Conservation (phyloP, 1,140 invertebrate genomes). For the Heterodera schachtii region DNA sequence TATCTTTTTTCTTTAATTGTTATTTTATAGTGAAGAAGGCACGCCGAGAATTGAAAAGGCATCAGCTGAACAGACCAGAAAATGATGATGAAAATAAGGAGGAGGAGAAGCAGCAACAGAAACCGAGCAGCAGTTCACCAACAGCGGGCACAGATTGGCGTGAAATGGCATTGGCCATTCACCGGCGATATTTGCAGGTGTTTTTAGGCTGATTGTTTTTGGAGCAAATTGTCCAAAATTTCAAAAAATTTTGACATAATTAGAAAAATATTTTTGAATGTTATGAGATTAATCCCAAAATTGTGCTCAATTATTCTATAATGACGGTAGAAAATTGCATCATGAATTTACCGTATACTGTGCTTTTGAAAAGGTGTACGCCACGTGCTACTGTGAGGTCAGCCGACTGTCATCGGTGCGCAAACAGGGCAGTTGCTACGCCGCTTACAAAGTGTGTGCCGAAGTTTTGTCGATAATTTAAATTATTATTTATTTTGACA, state of each 20-base stretch:
- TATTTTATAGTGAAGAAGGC: not conserved
- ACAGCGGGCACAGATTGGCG: not conserved
- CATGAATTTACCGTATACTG: too few relatives aligned
- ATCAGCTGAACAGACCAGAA: not conserved
- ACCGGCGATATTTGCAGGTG: constrained; percentile 26
- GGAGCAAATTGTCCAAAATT: not conserved
- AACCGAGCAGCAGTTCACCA: not conserved
- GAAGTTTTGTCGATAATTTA: constrained; percentile 47
- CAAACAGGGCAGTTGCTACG: constrained; percentile 59
- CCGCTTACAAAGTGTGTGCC: constrained; percentile 46
- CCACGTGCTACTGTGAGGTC: constrained; percentile 63
- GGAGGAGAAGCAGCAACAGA: not conserved
- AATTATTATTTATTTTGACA: not conserved
- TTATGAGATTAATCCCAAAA: too few relatives aligned
- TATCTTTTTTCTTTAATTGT: too few relatives aligned
- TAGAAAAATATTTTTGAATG: too few relatives aligned
- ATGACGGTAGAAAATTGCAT: too few relatives aligned
- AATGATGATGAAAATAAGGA: not conserved
- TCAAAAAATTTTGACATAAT: not conserved
- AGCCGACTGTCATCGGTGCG: constrained; percentile 57
- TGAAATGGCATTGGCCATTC: not conserved
- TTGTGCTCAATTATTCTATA: too few relatives aligned
- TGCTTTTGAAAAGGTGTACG: constrained; percentile 48
- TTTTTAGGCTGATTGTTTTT: not conserved
- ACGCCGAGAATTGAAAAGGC: not conserved